phyloP scores from a whole-genome alignment of 2,797 vertebrate species.

The Melanotaenia parkinsoni region DNA sequence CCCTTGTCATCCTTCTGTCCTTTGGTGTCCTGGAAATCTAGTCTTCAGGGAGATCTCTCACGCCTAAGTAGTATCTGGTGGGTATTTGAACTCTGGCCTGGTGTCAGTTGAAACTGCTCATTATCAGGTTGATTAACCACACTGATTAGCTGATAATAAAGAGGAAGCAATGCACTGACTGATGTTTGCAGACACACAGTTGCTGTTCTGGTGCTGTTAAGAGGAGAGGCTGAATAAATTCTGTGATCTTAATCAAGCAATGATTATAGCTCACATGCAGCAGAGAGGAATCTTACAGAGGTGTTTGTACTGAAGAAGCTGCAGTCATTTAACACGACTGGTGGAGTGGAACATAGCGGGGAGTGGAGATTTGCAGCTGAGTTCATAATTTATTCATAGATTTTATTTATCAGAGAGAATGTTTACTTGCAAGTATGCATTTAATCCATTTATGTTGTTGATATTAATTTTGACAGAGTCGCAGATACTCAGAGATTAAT shows the following conservation, averaged over 20 bases:
- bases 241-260: conserved; percentile 3
- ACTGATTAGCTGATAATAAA: conserved; percentile 85
- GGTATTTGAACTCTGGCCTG: conserved; percentile 65
- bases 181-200: conserved; percentile 39
- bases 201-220: conserved; percentile 59
- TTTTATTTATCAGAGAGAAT: conserved; percentile 52
- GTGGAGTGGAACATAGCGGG: conserved; percentile 40
- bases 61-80: conserved; percentile 25
- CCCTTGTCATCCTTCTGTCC: conserved; percentile 15
- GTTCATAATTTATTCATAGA: conserved; percentile 68
- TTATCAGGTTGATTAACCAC: conserved; percentile 85
- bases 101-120: conserved; percentile 80
- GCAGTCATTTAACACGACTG: conserved; percentile 45
- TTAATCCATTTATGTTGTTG: conserved; percentile 15
- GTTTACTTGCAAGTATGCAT: conserved; percentile 20
- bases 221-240: conserved; percentile 30
- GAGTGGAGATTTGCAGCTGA: conserved; percentile 54
- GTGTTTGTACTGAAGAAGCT: conserved; percentile 29
- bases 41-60: conserved; percentile 35
- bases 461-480: conserved; percentile 2
- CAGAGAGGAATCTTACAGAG: conserved; percentile 10
- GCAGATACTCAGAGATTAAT: background rate
- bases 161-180: conserved; percentile 38
- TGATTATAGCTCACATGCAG: conserved; percentile 1
- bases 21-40: conserved; percentile 15